These are phyloP conservation scores for Poeciliopsis presidionis DNA, from an alignment of 2,797 vertebrate genomes.

Conservation along the genomic window DNA sequence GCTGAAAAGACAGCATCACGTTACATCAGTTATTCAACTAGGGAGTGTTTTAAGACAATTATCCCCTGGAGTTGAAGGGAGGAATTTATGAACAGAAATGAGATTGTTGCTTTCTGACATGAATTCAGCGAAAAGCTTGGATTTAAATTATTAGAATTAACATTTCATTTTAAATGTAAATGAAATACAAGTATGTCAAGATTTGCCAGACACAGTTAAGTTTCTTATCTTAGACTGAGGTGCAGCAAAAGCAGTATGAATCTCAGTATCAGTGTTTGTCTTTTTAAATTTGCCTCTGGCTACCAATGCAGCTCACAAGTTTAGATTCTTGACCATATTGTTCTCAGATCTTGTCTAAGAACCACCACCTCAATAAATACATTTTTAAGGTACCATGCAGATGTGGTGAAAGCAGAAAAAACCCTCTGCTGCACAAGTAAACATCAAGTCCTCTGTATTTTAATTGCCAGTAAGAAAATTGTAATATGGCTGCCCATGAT, in stretches of 20 bases:
- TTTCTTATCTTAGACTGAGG: neutral
- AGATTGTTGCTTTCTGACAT: neutral
- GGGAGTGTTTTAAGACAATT: neutral
- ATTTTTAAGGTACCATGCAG: neutral
- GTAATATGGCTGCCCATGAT: neutral
- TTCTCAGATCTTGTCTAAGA: neutral
- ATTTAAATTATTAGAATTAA: neutral
- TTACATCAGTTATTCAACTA: neutral
- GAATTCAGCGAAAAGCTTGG: neutral
- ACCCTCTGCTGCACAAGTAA: neutral
- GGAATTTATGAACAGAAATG: neutral
- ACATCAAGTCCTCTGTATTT: neutral
- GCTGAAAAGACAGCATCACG: neutral
- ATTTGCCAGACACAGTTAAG: neutral
- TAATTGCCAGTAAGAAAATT: neutral
- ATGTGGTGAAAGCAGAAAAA: neutral
- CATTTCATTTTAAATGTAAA: neutral
- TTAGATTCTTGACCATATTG: neutral
- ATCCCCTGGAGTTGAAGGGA: neutral
- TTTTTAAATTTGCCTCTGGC: neutral
- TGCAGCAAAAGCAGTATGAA: neutral
- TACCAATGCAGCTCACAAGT: neutral
- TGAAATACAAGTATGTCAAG: neutral
- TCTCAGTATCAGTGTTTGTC: neutral
- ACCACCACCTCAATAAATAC: neutral